phyloP scores from a whole-genome alignment of 2,797 vertebrate genomes.

The Sebastes taczanowskii region DNA sequence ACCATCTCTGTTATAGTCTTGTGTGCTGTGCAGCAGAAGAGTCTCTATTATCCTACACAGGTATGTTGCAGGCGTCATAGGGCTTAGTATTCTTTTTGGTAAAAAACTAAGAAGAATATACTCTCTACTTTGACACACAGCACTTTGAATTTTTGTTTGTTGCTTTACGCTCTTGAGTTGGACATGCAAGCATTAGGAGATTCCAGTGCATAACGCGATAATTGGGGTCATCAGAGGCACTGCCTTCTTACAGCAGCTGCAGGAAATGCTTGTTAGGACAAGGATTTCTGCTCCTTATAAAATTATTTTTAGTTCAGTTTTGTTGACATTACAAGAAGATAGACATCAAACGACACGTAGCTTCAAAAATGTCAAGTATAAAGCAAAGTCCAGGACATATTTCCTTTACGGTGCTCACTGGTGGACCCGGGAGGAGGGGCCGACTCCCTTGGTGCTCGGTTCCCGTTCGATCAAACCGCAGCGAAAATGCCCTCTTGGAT shows the following conservation, averaged over 20 bases:
- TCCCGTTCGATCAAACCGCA: fast-evolving
- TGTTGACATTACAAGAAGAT: neutral
- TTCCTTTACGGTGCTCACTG: neutral
- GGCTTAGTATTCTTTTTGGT: neutral
- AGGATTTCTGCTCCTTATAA: neutral
- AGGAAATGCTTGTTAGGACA: neutral
- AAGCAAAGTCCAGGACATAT: neutral
- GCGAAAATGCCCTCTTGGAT: no score
- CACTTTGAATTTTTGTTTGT: neutral
- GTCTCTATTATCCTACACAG: neutral
- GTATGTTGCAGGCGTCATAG: neutral
- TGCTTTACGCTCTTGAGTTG: neutral
- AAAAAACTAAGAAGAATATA: neutral
- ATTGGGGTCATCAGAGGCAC: neutral
- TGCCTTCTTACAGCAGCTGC: neutral
- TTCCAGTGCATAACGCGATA: neutral
- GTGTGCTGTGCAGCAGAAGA: neutral
- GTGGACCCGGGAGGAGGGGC: no score
- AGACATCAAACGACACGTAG: neutral
- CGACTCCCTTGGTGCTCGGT: no score
- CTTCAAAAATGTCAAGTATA: neutral
- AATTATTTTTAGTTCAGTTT: neutral
- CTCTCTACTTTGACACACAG: neutral
- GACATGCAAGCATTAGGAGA: neutral
- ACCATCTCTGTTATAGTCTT: neutral